These are phyloP conservation scores for Anguilla pacifica DNA, from an alignment of 2,797 vertebrate species.

Conservation along the genomic window DNA sequence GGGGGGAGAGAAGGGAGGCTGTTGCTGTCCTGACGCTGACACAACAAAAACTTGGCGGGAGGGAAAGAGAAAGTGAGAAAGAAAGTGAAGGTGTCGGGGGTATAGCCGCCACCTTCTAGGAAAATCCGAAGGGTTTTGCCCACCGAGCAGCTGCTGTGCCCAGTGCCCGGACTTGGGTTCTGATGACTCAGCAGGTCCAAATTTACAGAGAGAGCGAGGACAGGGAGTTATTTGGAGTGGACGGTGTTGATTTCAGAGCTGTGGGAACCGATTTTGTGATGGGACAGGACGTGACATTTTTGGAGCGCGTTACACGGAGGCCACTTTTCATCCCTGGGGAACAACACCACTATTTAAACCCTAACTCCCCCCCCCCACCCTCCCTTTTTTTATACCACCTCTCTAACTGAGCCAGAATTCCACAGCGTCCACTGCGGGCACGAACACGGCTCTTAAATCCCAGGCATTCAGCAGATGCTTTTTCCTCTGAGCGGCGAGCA, in stretches of 20 bases:
- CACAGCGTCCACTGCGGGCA: background rate
- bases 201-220: conserved; percentile 27
- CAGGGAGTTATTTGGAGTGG: conserved; percentile 21
- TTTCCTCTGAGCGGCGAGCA: background rate
- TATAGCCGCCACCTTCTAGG: conserved; percentile 21
- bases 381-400: background rate
- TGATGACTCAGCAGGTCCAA: conserved; percentile 28
- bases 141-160: background rate
- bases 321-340: background rate
- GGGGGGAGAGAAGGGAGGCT: background rate
- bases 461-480: background rate
- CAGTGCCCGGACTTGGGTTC: conserved; percentile 14
- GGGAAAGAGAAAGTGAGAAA: conserved; percentile 10
- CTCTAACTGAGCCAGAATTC: background rate
- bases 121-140: background rate
- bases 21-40: background rate
- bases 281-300: conserved; percentile 16
- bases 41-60: background rate
- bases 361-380: too few species aligned
- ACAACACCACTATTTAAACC: background rate
- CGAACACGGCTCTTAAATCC: background rate
- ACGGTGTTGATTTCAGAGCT: conserved; percentile 26
- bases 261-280: conserved; percentile 10
- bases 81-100: conserved; percentile 8
- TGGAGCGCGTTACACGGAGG: conserved; percentile 11